Evolutionary conservation across 2,888 invertebrate species (phyloP).

Genomic region (Drosophila silvestris): DNA sequence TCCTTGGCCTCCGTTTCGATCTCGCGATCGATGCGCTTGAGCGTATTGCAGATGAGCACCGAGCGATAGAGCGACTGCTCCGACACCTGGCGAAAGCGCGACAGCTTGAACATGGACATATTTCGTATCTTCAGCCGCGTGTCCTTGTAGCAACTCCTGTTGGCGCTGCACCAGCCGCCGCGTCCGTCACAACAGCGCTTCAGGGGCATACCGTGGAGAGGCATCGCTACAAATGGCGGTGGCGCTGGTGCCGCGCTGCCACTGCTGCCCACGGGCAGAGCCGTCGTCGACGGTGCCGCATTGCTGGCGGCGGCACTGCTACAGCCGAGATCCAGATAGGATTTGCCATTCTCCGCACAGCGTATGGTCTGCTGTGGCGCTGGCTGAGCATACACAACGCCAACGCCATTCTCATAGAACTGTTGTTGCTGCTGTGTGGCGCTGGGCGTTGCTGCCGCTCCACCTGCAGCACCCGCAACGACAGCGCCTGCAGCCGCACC

Average conservation of each 20-base stretch:
- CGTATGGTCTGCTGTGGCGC: constrained; percentile 93
- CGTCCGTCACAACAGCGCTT: constrained; percentile 90
- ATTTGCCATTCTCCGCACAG: constrained; percentile 95
- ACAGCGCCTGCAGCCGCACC: constrained; percentile 19
- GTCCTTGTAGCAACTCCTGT: constrained; percentile 92
- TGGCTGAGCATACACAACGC: constrained; percentile 86
- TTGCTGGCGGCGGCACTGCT: constrained; percentile 86
- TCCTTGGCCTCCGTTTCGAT: constrained; percentile 90
- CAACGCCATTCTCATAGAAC: constrained; percentile 64
- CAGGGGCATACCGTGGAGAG: constrained; percentile 79
- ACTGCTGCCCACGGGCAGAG: constrained; percentile 36
- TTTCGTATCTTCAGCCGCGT: constrained; percentile 95
- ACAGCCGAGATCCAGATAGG: constrained; percentile 92
- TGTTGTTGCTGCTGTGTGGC: constrained; percentile 60
- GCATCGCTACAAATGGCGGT: constrained; percentile 55
- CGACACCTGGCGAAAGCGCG: constrained; percentile 93
- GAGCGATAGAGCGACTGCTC: constrained; percentile 95
- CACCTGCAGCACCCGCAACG: constrained; percentile 15
- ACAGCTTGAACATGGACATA: constrained; percentile 96
- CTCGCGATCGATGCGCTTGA: constrained; percentile 94
- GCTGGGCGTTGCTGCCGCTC: constrained; percentile 27
- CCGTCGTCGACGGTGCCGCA: constrained; percentile 41
- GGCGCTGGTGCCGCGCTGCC: constrained; percentile 25
- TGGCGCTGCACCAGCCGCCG: constrained; percentile 89
- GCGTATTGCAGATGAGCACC: constrained; percentile 96